These are phyloP conservation scores for Hippocampus zosterae DNA, from an alignment of 2,113 vertebrate species.

Conservation along the genomic window DNA sequence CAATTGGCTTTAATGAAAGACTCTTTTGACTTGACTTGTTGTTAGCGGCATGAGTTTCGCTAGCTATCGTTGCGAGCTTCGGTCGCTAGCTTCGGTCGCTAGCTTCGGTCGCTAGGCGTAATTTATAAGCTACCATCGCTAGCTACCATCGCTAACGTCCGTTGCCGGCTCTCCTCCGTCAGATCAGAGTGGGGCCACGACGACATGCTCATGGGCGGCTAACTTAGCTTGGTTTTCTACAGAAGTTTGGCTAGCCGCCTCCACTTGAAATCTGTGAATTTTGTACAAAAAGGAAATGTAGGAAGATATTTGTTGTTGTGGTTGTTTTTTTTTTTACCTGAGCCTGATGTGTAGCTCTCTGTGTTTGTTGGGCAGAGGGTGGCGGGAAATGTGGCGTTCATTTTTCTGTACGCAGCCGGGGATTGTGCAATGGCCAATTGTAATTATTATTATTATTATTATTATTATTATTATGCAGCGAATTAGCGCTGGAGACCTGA, in stretches of 20 bases:
- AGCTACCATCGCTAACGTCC: too few species aligned
- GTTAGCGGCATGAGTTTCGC: neutral
- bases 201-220: neutral
- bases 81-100: too few species aligned
- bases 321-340: slow-evolving; percentile 69
- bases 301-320: slow-evolving; percentile 34
- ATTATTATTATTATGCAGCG: slow-evolving; percentile 35
- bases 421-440: slow-evolving; percentile 72
- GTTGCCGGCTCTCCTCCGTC: neutral
- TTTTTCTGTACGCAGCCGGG: slow-evolving; percentile 60
- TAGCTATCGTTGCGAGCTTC: neutral
- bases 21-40: neutral
- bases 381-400: slow-evolving; percentile 1
- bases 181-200: neutral
- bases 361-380: slow-evolving; percentile 46
- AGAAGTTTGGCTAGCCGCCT: neutral
- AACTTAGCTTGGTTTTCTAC: neutral
- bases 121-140: too few species aligned
- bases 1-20: neutral
- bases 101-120: too few species aligned
- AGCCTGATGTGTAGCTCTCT: slow-evolving; percentile 65
- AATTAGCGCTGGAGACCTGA: slow-evolving; percentile 59
- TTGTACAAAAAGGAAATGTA: slow-evolving; percentile 73
- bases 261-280: slow-evolving; percentile 72
- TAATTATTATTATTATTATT: slow-evolving; percentile 44